Evolutionary conservation across 2,888 invertebrate species (phyloP).

Genomic region (Diadegma fenestrale): DNA sequence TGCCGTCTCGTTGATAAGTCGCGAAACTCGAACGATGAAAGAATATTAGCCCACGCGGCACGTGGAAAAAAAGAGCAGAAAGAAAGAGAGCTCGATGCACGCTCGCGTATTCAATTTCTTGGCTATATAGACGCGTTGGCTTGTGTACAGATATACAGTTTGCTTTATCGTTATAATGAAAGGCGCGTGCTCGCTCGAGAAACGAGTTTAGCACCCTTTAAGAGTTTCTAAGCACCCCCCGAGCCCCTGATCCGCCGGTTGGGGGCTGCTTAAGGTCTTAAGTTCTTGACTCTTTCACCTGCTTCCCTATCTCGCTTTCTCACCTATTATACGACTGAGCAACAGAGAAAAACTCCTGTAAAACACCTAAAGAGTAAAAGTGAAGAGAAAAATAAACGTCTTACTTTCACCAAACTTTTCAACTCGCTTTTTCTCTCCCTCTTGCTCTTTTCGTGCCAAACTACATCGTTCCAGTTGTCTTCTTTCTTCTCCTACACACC

Average conservation of each 20-base stretch:
- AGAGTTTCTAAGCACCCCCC: conserved; percentile 75
- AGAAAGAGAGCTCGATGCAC: conserved; percentile 53
- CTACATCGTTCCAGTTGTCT: conserved; percentile 44
- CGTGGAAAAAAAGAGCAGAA: conserved; percentile 21
- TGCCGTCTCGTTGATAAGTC: conserved; percentile 33
- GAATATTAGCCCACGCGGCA: conserved; percentile 58
- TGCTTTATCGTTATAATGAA: conserved; percentile 77
- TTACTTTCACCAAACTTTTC: conserved; percentile 51
- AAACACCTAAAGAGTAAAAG: conserved; percentile 15
- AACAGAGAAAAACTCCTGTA: conserved; percentile 8
- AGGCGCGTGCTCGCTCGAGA: conserved; percentile 79
- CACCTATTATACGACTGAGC: conserved; percentile 20
- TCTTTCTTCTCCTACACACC: conserved; percentile 1
- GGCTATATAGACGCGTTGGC: conserved; percentile 18
- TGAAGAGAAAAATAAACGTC: conserved; percentile 50
- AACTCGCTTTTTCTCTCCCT: conserved; percentile 11
- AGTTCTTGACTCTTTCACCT: conserved; percentile 81
- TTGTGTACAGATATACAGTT: conserved; percentile 43
- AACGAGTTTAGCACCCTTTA: conserved; percentile 80
- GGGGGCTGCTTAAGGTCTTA: conserved; percentile 75
- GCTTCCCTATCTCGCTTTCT: conserved; percentile 61
- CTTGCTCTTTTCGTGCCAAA: conserved; percentile 38
- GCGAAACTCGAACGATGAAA: conserved; percentile 48
- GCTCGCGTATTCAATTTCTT: conserved; percentile 63
- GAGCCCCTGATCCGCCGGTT: conserved; percentile 52